Evolutionary conservation across 1,140 invertebrate species (phyloP).

Genomic region (Papilio polytes): DNA sequence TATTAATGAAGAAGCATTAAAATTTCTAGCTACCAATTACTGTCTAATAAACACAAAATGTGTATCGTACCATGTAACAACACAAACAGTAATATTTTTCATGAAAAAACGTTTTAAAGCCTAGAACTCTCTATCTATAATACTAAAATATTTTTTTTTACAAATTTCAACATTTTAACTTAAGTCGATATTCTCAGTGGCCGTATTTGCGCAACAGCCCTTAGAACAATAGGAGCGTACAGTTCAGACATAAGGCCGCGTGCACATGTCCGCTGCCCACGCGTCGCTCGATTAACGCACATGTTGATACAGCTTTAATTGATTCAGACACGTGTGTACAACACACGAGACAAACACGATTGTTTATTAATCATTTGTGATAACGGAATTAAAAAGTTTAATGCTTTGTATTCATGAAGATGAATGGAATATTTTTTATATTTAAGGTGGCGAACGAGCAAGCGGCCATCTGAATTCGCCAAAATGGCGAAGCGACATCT

Average conservation of each 20-base stretch:
- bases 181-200: conserved; percentile 33
- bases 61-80: too few species aligned
- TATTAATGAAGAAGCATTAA: too few species aligned
- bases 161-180: neutral
- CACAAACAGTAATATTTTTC: too few species aligned
- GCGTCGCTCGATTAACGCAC: conserved; percentile 17
- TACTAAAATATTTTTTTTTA: neutral
- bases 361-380: neutral
- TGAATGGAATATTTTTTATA: too few species aligned
- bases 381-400: neutral
- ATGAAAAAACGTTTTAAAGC: too few species aligned
- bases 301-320: conserved; percentile 32
- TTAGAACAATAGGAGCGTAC: conserved; percentile 25
- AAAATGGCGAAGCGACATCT: too few species aligned
- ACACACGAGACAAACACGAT: neutral
- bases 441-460: too few species aligned
- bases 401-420: too few species aligned
- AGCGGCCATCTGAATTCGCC: too few species aligned
- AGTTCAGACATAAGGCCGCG: neutral
- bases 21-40: too few species aligned
- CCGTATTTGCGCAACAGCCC: neutral
- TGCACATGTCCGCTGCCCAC: conserved; percentile 23
- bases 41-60: too few species aligned
- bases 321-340: conserved; percentile 1
- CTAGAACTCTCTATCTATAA: too few species aligned